Evolutionary conservation across 2,113 vertebrate genomes (phyloP), one percentile per base, ranked within the genome.

Genomic region (Beaufortia kweichowensis): DNA sequence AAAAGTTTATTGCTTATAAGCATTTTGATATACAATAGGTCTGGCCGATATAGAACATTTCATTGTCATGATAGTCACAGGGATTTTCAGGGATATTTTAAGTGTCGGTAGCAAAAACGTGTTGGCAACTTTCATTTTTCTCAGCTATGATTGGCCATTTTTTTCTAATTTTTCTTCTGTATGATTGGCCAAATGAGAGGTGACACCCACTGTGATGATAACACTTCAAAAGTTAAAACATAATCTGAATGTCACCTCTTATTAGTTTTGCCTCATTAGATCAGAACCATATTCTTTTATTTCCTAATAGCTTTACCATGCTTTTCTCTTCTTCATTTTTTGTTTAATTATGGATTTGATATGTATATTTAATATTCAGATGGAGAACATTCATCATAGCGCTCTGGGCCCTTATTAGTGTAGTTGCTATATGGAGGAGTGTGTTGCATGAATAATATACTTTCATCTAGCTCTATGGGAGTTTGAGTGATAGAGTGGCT

Each of bases 381-480:
- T 55, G 31, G 19, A 70, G 61, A 72, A 61, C 59, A 33, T 62
- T 76, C 29, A 43, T 78, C 21, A 31, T 59, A 39, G n/a, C 41
- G 24, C 21, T 64, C 48, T 69, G 67, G 68, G 29, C 62, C 72
- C 60, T 79, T 76, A 64, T 78, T 75, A 78, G 68, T 71, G 53
- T 59, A 71, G 66, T 57, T 71, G 31, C 43, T 53, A 33, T n/a
- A n/a, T 75, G 21, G 43, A 77, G 29, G 74, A 55, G 28, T 41
- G 35, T 41, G 70, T 39, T 61, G 15, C 28, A 76, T 82, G 76
- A 77, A 48, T 63, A 28, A 73, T 26, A 65, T n/a, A 65, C 33
- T 23, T 10, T 61, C 24, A 64, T 62, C 29, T 6, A 77, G 15
- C 72, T 64, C 53, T 24, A 56, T 26, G 29, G 74, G 62, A 56